Conservation (phyloP, 2,113 vertebrate species). For the Pontoporia blainvillei region DNA sequence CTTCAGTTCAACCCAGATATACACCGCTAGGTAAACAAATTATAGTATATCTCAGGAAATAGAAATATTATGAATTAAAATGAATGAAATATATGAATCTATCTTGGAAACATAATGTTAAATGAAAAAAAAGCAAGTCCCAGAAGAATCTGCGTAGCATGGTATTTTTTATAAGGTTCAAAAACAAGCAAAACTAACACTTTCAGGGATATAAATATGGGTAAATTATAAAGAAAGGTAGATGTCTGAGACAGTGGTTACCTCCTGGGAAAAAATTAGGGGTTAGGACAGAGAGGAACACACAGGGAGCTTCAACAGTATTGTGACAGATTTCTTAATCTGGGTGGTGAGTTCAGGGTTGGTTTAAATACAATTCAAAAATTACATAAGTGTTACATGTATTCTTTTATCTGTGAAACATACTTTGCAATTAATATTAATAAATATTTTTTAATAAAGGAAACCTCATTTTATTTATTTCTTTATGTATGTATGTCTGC, state of each 20-base stretch:
- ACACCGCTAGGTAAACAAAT: neutral
- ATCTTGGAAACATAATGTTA: neutral
- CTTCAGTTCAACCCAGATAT: neutral
- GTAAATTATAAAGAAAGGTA: neutral
- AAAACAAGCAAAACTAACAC: neutral
- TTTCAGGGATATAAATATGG: neutral
- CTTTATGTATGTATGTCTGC: too few species aligned
- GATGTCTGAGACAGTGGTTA: neutral
- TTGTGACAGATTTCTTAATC: neutral
- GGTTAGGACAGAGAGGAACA: neutral
- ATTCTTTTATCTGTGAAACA: neutral
- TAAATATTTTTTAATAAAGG: neutral
- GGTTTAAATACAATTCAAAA: constrained; percentile 29
- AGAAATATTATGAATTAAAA: neutral
- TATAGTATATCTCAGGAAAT: neutral
- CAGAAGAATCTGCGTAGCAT: neutral
- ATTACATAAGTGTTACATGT: neutral
- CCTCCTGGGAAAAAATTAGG: neutral
- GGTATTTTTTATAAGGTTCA: neutral
- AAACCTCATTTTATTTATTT: too few species aligned
- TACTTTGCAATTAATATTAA: neutral
- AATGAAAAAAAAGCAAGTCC: neutral
- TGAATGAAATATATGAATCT: neutral
- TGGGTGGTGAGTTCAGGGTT: neutral
- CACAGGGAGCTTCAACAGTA: neutral